Base-by-base conservation (phyloP, 1,140 invertebrate genomes). In the Ctenoplectra terminalis region DNA sequence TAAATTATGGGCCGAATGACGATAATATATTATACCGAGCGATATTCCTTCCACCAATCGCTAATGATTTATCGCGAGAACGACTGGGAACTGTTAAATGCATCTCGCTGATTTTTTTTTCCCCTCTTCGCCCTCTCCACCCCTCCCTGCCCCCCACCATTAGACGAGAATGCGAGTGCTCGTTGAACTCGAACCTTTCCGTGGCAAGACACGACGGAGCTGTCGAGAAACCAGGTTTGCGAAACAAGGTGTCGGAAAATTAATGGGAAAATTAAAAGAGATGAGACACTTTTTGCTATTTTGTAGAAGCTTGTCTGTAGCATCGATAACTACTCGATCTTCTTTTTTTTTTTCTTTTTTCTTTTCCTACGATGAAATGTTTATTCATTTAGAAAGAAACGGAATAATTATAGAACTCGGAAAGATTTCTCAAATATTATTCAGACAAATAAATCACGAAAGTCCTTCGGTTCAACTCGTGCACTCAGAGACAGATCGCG, bases 1-100 rank as follows among this genome's bases (percentile, higher is more conserved):
- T 48, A 64, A 85, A 81, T 74, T 85, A 81, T 71, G 77, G 71
- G 29, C 52, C 66, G 73, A 71, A 50, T 79, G 80, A 60, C 82
- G 86, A 87, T 87, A 87, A 87, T 82, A 73, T 77, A 75, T 78
- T 73, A 60, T 52, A 46, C 74, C 80, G 80, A 56, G 58, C 84
- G 84, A 86, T 86, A 86, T 86, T 87, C 85, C 73, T 34, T 87
- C 84, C 60, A 67, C 84, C 81, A 75, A 79, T 86, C 76, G 74
- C 81, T 84, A 83, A 86, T 87, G 86, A 87, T 87, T 87, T 87
- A 87, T 87, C 86, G 86, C 75, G 77, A 69, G 75, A 83, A 84
- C 67, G 66, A 77, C 82, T 58, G 72, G 66, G 37, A 76, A 56
- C 81, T 60, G 71, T 87, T 87, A 87, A 87, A 71, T 60, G 74